These are phyloP conservation scores for Drosophila fuyamai DNA, from an alignment of 1,140 invertebrate genomes.

Conservation along the genomic window DNA sequence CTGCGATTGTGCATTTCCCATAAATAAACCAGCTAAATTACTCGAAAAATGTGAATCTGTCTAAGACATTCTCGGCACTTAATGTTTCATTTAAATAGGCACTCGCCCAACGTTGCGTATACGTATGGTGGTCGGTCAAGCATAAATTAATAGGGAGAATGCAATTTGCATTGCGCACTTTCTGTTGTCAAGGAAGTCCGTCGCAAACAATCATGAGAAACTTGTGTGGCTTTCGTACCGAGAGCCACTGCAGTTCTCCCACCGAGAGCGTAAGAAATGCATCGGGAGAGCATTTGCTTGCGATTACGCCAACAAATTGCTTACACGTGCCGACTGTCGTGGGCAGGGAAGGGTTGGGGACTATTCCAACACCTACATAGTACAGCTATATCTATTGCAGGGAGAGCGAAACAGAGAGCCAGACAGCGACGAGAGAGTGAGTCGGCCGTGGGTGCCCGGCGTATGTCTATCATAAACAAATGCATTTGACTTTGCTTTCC, in stretches of 20 bases:
- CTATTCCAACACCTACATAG: neutral
- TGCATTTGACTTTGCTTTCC: slow-evolving; percentile 55
- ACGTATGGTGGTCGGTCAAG: slow-evolving; percentile 44
- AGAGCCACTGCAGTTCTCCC: neutral
- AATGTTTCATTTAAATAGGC: slow-evolving; percentile 27
- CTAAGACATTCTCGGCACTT: slow-evolving; percentile 23
- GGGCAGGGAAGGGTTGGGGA: slow-evolving; percentile 1
- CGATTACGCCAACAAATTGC: slow-evolving; percentile 77
- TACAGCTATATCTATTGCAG: slow-evolving; percentile 13
- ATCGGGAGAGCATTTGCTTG: slow-evolving; percentile 59
- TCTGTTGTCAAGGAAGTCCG: slow-evolving; percentile 56
- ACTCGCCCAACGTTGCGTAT: slow-evolving; percentile 51
- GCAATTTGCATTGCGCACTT: slow-evolving; percentile 52
- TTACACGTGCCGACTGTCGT: slow-evolving; percentile 72
- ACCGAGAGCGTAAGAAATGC: slow-evolving; percentile 28
- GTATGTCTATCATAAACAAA: slow-evolving; percentile 56
- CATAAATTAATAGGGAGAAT: slow-evolving; percentile 55
- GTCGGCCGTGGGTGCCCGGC: slow-evolving; percentile 26
- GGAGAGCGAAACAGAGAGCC: slow-evolving; percentile 14
- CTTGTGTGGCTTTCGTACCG: slow-evolving; percentile 5
- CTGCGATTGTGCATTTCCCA: slow-evolving; percentile 20
- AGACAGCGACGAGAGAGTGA: slow-evolving; percentile 21
- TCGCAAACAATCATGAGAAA: slow-evolving; percentile 29
- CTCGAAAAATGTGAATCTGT: slow-evolving; percentile 27
- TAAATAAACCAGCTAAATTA: slow-evolving; percentile 28